Base-by-base conservation (phyloP, 2,888 invertebrate species). In the Baronia brevicornis region DNA sequence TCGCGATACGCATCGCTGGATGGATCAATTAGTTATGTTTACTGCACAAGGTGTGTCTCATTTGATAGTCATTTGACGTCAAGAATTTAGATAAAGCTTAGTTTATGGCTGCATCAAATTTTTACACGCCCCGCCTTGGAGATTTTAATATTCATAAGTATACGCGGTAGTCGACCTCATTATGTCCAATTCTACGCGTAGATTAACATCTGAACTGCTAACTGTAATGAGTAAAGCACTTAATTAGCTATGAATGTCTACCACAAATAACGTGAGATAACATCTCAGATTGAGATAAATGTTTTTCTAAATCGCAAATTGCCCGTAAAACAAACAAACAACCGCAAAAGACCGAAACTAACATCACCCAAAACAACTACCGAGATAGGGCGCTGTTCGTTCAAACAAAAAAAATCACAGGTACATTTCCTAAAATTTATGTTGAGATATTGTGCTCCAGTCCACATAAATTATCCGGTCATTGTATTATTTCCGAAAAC, bases 401-500 rank as follows among this genome's bases (percentile, higher is more conserved):
- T 61, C 54, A 61, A 57, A 48, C 33, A 39, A 56, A 56, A 58
- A 54, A 52, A 45, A 39, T 43, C 40, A 60, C 62, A 66, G 70
- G 67, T 67, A 68, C 61, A 51, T 72, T 75, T 78, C 74, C 78
- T 69, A 77, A 77, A 77, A 64, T 54, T 54, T 54, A 55, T 64
- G 49, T 66, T 61, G n/a, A 69, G 71, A 72, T 72, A 68, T 72
- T 66, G 62, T 65, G 60, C 63, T 61, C 60, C 64, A 54, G 57
- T 64, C 65, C 55, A 70, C 75, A 80, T 82, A 80, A 82, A 82
- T 82, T 80, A 79, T 63, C 59, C 62, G 67, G 67, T 67, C 70
- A 79, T 84, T 84, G 84, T 82, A 64, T 64, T 64, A 61, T 71
- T 80, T 82, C 80, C 78, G 64, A 80, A 82, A 82, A 82, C 61